Conservation (phyloP, 2,113 vertebrate genomes). For the Circaetus gallicus region DNA sequence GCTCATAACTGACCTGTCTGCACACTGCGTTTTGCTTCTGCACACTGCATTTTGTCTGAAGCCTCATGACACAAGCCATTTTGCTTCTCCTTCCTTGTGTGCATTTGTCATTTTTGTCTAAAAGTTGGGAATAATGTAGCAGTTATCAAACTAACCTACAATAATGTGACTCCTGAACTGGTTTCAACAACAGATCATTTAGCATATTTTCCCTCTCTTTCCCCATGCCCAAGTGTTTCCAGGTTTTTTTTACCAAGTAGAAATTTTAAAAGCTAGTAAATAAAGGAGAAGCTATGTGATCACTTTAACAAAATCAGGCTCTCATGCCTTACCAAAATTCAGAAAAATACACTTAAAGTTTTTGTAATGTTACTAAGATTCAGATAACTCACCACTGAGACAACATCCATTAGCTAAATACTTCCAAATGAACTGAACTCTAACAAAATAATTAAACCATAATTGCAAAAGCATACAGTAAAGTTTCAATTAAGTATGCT, state of each 20-base stretch:
- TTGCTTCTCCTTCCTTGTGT: fast-evolving
- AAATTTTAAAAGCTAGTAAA: not conserved
- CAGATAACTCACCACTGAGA: not conserved
- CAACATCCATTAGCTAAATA: not conserved
- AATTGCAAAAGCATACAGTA: not conserved
- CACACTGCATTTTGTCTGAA: not conserved
- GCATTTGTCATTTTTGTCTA: not conserved
- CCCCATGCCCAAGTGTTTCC: not conserved
- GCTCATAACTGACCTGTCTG: not conserved
- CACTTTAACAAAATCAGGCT: not conserved
- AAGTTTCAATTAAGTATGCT: not conserved
- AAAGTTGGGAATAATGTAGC: not conserved
- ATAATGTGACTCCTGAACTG: not conserved
- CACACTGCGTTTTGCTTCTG: not conserved
- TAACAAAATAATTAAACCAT: not conserved
- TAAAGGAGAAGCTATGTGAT: not conserved
- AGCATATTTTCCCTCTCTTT: not conserved
- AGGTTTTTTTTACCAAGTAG: not conserved
- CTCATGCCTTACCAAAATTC: not conserved
- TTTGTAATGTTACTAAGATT: not conserved
- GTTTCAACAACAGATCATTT: not conserved
- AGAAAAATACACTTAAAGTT: not conserved
- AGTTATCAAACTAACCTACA: not conserved
- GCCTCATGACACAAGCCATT: not conserved
- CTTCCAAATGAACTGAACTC: not conserved